Conservation (phyloP, 2,797 vertebrate species). For the Takifugu rubripes region DNA sequence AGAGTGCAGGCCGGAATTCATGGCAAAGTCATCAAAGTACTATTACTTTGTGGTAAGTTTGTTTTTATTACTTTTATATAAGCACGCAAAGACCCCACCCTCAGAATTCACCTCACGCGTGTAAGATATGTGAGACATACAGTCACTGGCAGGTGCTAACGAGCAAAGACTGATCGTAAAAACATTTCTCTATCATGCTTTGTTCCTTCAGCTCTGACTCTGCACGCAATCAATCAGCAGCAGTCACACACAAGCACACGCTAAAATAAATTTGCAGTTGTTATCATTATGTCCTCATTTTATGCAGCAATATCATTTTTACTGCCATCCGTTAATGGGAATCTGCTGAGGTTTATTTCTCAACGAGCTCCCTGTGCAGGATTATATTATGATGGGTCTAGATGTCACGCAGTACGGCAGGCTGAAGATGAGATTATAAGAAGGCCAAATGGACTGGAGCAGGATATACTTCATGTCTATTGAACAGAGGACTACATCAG, state of each 20-base stretch:
- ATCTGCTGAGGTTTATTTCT: conserved; percentile 49
- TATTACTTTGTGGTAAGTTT: conserved; percentile 97
- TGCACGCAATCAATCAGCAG: conserved; percentile 21
- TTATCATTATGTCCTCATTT: conserved; percentile 47
- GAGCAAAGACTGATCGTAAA: conserved; percentile 19
- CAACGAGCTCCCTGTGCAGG: conserved; percentile 30
- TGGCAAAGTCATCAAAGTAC: conserved; percentile 89
- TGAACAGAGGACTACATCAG: conserved; percentile 15
- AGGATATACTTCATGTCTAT: conserved; percentile 21
- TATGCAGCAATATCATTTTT: conserved; percentile 56
- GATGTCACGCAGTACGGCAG: conserved; percentile 39
- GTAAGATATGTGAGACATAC: conserved; percentile 23
- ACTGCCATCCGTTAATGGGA: conserved; percentile 45
- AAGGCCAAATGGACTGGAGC: conserved; percentile 32
- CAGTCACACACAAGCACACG: not conserved
- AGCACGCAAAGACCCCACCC: not conserved
- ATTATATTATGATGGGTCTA: conserved; percentile 58
- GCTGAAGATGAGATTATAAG: conserved; percentile 48
- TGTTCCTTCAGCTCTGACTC: conserved; percentile 18
- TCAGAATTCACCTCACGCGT: conserved; percentile 8
- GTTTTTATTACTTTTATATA: not conserved
- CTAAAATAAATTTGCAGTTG: conserved; percentile 41
- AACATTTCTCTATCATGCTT: conserved; percentile 8
- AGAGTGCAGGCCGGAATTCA: conserved; percentile 88
- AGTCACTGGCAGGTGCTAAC: conserved; percentile 37